These are phyloP conservation scores for Rhinichthys klamathensis DNA, from an alignment of 2,113 vertebrate species.

Conservation along the genomic window DNA sequence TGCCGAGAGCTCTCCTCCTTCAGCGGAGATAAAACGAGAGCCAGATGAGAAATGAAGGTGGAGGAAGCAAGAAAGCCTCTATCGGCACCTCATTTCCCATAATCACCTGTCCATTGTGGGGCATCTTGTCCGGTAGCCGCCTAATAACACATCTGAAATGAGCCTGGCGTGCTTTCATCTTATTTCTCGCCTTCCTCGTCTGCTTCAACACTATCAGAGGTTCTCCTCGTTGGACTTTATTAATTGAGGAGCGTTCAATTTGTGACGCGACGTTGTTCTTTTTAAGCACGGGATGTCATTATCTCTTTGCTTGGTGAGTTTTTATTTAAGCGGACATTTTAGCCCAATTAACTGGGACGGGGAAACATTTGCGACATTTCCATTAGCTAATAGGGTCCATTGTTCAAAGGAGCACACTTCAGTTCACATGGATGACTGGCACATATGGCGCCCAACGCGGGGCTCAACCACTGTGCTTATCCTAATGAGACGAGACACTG, in stretches of 20 bases:
- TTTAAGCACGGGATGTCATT: conserved; percentile 61
- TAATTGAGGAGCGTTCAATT: conserved; percentile 31
- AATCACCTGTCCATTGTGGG: conserved; percentile 50
- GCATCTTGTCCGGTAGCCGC: conserved; percentile 40
- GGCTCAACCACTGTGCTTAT: neutral
- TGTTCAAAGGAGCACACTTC: conserved; percentile 69
- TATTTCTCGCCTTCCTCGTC: conserved; percentile 27
- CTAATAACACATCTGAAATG: conserved; percentile 59
- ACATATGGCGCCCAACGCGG: too few relatives aligned
- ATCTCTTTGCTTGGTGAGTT: conserved; percentile 69
- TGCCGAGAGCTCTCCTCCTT: conserved; percentile 12
- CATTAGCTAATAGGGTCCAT: conserved; percentile 73
- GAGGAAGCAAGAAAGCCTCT: conserved; percentile 26
- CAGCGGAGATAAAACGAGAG: conserved; percentile 32
- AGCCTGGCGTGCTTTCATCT: conserved; percentile 31
- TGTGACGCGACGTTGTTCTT: conserved; percentile 43
- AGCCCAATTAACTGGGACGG: conserved; percentile 73
- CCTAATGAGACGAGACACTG: neutral
- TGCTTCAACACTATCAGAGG: conserved; percentile 2
- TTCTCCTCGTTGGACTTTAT: conserved; percentile 26
- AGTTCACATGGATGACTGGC: conserved; percentile 28
- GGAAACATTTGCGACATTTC: conserved; percentile 70
- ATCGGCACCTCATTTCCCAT: conserved; percentile 23
- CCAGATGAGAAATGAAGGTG: conserved; percentile 18
- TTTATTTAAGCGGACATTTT: conserved; percentile 75